These are phyloP conservation scores for Operophtera brumata DNA, from an alignment of 2,888 invertebrate species.

Conservation along the genomic window DNA sequence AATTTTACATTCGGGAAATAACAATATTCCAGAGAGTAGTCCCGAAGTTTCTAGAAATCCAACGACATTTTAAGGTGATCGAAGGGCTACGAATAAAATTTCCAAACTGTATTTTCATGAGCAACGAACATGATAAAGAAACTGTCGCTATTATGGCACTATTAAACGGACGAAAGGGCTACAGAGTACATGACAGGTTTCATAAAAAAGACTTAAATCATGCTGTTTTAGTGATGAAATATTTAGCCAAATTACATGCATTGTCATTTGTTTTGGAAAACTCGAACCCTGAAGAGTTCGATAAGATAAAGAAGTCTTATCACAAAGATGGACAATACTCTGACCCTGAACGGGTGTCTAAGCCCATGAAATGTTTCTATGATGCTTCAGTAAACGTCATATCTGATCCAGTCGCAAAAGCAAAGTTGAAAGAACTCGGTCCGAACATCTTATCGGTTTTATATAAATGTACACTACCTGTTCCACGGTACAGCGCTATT, in stretches of 20 bases:
- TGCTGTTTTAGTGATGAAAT: slow-evolving; percentile 52
- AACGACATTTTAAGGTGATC: slow-evolving; percentile 49
- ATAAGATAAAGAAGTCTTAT: slow-evolving; percentile 45
- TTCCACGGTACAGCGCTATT: slow-evolving; percentile 46
- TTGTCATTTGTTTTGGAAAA: slow-evolving; percentile 54
- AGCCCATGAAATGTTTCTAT: slow-evolving; percentile 51
- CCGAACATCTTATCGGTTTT: slow-evolving; percentile 49
- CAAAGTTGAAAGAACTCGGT: slow-evolving; percentile 45
- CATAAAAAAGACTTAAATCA: slow-evolving; percentile 48
- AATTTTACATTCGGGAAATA: slow-evolving; percentile 54
- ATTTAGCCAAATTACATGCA: slow-evolving; percentile 63
- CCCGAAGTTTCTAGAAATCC: slow-evolving; percentile 52
- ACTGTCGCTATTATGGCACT: slow-evolving; percentile 42
- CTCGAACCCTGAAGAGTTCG: slow-evolving; percentile 45
- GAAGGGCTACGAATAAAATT: slow-evolving; percentile 65
- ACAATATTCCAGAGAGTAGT: slow-evolving; percentile 45
- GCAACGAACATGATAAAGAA: slow-evolving; percentile 52
- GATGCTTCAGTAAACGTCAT: slow-evolving; percentile 55
- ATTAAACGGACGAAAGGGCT: slow-evolving; percentile 30
- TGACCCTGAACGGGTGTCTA: slow-evolving; percentile 46
- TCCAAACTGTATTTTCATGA: slow-evolving; percentile 53
- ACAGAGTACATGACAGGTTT: slow-evolving; percentile 47
- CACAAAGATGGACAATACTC: slow-evolving; percentile 56
- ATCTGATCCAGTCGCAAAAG: slow-evolving; percentile 41
- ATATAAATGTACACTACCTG: slow-evolving; percentile 49